Evolutionary conservation across 2,113 vertebrate genomes (phyloP).

Genomic region (Microcebus lehilahytsara): DNA sequence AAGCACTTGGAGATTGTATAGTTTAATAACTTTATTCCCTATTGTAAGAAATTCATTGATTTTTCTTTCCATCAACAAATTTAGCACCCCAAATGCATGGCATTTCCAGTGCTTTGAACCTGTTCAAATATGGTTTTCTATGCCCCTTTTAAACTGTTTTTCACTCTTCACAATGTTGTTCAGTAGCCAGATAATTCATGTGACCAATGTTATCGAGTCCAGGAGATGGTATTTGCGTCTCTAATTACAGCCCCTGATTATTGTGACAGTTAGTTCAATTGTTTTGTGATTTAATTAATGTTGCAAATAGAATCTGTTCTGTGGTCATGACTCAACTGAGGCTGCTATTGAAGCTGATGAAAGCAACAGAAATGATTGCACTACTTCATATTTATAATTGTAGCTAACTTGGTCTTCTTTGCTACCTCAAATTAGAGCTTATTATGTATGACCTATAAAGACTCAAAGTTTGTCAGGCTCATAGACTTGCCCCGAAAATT

Average conservation of each 20-base stretch:
- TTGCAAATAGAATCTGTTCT: neutral
- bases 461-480: neutral
- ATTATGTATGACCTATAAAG: no score
- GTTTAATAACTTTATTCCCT: neutral
- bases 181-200: neutral
- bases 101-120: neutral
- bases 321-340: neutral
- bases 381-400: neutral
- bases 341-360: neutral
- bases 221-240: slow-evolving; percentile 40
- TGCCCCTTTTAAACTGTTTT: neutral
- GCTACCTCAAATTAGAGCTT: neutral
- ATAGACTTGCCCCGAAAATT: neutral
- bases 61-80: neutral
- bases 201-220: slow-evolving; percentile 43
- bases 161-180: neutral
- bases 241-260: slow-evolving; percentile 48
- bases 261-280: slow-evolving; percentile 21
- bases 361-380: neutral
- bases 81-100: neutral
- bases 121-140: neutral
- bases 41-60: neutral
- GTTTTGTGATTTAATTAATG: slow-evolving; percentile 31
- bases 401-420: neutral
- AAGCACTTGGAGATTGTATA: neutral